Percentiles rank a stretch among this genome's conserved stretches.
Conservation (phyloP, 2,113 vertebrate species). For the Leptosomus discolor region DNA sequence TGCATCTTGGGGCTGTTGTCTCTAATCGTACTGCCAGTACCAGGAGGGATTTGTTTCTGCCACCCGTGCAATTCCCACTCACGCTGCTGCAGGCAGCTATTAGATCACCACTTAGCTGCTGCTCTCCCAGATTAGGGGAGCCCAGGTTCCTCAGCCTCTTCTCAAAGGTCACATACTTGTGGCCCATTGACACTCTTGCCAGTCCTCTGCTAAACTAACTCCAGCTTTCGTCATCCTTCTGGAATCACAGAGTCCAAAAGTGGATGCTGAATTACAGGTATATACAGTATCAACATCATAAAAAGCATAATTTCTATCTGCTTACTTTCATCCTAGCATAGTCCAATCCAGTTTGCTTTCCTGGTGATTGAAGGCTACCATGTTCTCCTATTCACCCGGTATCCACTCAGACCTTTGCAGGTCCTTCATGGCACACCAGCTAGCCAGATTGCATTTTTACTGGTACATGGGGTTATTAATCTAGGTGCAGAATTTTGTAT, state of each 20-base stretch:
- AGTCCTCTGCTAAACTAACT: neutral
- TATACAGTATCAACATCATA: neutral
- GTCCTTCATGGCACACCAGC: neutral
- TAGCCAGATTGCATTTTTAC: neutral
- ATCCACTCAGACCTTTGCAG: neutral
- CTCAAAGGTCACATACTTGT: neutral
- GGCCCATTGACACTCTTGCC: neutral
- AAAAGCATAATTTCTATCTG: neutral
- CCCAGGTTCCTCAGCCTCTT: neutral
- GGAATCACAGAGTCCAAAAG: neutral
- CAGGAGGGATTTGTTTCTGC: neutral
- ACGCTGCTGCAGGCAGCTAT: neutral
- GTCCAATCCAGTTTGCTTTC: neutral
- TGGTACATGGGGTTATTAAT: neutral
- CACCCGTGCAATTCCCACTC: neutral
- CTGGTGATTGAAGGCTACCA: neutral
- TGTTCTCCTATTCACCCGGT: neutral
- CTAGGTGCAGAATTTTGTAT: neutral
- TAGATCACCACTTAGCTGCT: neutral
- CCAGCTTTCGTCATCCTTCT: neutral
- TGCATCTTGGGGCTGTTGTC: neutral
- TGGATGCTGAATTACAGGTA: neutral
- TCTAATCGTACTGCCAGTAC: neutral
- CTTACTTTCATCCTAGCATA: neutral
- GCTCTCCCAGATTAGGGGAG: neutral